Evolutionary conservation across 1,140 invertebrate species (phyloP).

Genomic region (Cephus cinctus): DNA sequence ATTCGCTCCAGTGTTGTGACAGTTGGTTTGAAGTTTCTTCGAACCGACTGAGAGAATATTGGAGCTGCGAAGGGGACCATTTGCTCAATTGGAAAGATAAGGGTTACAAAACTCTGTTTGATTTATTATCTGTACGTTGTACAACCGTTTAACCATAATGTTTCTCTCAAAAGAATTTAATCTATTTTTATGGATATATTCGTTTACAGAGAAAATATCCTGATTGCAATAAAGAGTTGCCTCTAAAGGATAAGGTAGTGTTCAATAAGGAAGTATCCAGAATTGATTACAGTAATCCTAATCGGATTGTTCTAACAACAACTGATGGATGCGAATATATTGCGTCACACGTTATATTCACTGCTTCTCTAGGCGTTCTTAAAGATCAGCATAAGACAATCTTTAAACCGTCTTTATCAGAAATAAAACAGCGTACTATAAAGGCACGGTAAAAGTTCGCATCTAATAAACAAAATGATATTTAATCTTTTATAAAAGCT

Average conservation of each 20-base stretch:
- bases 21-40: constrained; percentile 60
- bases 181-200: constrained; percentile 12
- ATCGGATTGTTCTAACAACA: constrained; percentile 52
- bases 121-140: constrained; percentile 44
- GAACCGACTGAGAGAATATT: constrained; percentile 51
- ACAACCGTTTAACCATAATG: neutral
- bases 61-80: constrained; percentile 58
- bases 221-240: constrained; percentile 19
- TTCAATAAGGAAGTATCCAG: constrained; percentile 55
- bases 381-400: constrained; percentile 61
- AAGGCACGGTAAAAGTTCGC: constrained; percentile 47
- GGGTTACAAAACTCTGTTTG: constrained; percentile 61
- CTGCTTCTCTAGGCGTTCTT: constrained; percentile 68
- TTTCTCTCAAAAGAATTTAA: constrained; percentile 4
- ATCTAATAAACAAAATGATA: constrained; percentile 1
- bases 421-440: constrained; percentile 62
- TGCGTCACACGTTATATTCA: constrained; percentile 69
- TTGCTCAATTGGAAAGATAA: constrained; percentile 61
- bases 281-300: constrained; percentile 28
- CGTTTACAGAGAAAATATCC: constrained; percentile 27
- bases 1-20: constrained; percentile 58
- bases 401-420: constrained; percentile 64
- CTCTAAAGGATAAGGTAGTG: constrained; percentile 44
- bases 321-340: constrained; percentile 59
- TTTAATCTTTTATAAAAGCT: constrained; percentile 5